These are phyloP conservation scores for Bothrops jararaca DNA, from an alignment of 2,113 vertebrate species.

Conservation along the genomic window DNA sequence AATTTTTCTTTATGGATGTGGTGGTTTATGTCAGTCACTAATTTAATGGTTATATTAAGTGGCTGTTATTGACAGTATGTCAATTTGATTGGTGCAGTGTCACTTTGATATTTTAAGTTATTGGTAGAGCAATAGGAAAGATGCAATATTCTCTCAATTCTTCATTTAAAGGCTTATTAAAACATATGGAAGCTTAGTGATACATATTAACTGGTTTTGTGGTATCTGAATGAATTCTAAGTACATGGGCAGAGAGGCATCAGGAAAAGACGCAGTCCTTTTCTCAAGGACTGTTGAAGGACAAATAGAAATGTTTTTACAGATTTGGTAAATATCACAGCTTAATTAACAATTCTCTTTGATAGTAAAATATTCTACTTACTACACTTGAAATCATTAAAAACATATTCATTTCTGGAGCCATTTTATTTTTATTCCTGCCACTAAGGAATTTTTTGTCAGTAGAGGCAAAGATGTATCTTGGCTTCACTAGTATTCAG, in stretches of 20 bases:
- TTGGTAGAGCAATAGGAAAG: conserved; percentile 61
- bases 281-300: background rate
- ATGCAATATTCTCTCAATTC: conserved; percentile 68
- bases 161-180: conserved; percentile 66
- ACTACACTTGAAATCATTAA: background rate
- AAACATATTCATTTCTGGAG: background rate
- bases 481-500: background rate
- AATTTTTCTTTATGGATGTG: conserved; percentile 61
- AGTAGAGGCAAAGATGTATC: background rate
- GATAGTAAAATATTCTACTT: background rate
- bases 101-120: conserved; percentile 67
- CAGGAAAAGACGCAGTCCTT: background rate
- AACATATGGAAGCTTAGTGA: conserved; percentile 64
- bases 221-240: conserved; percentile 39
- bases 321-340: background rate
- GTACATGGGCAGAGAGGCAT: background rate
- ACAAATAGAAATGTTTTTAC: background rate
- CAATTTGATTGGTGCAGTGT: conserved; percentile 66
- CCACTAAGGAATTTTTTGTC: background rate
- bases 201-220: conserved; percentile 48
- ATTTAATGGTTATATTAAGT: conserved; percentile 68
- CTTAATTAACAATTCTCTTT: background rate
- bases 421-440: background rate
- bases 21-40: conserved; percentile 60
- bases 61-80: conserved; percentile 65